Evolutionary conservation across 2,113 vertebrate genomes (phyloP).

Genomic region (Acrocephalus arundinaceus): DNA sequence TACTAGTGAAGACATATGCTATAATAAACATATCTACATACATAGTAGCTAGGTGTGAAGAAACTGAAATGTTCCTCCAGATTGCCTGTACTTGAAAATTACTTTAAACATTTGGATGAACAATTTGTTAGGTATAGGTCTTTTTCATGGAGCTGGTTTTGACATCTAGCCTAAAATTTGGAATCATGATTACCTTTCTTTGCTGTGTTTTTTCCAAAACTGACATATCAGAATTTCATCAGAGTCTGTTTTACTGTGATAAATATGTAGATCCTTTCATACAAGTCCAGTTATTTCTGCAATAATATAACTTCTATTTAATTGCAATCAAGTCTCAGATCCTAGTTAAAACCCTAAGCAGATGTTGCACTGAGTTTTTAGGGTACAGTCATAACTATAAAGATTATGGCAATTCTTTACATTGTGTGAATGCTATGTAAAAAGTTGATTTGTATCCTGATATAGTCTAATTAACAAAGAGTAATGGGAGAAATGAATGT

Average conservation of each 20-base stretch:
- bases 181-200: not conserved
- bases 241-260: not conserved
- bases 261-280: not conserved
- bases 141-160: not conserved
- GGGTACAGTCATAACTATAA: not conserved
- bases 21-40: not conserved
- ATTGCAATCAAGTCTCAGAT: not conserved
- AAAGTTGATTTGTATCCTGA: not conserved
- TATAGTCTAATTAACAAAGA: not conserved
- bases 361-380: not conserved
- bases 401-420: not conserved
- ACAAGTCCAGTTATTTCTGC: not conserved
- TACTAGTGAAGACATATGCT: not conserved
- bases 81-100: not conserved
- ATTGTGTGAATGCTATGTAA: not conserved
- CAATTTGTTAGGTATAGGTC: not conserved
- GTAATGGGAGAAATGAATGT: not conserved
- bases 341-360: not conserved
- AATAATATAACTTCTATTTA: not conserved
- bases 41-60: not conserved
- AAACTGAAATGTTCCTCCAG: not conserved
- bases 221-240: not conserved
- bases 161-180: not conserved
- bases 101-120: not conserved
- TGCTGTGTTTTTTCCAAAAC: not conserved